A percentile compares a stretch with the other conserved stretches of the same genome.
phyloP scores from a whole-genome alignment of 2,113 vertebrate species.

The Cardinalis cardinalis region DNA sequence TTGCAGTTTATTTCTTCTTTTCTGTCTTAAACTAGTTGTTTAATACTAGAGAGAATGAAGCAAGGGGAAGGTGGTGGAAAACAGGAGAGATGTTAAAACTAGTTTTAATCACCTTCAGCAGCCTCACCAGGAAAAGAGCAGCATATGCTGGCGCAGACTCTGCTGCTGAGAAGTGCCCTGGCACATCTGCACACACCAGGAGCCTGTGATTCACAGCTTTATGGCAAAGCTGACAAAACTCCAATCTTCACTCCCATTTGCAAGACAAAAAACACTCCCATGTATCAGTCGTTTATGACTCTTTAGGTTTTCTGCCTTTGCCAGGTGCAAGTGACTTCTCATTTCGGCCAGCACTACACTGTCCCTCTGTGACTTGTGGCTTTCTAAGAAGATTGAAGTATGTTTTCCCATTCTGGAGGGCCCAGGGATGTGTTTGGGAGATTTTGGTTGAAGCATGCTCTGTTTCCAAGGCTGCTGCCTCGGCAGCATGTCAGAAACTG shows the following conservation, averaged over 20 bases:
- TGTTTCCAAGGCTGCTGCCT: neutral
- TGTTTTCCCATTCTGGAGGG: neutral
- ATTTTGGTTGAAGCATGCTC: neutral
- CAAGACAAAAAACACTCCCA: neutral
- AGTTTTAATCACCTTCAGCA: neutral
- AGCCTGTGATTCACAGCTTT: constrained; percentile 4
- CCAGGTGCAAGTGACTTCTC: constrained; percentile 38
- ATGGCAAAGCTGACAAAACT: neutral
- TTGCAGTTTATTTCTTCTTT: neutral
- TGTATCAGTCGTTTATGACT: constrained; percentile 14
- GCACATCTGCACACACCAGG: neutral
- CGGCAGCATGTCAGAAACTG: neutral
- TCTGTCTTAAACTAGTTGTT: neutral
- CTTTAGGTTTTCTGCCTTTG: neutral
- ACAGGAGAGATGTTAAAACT: neutral
- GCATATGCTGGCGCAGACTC: neutral
- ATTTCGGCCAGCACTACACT: neutral
- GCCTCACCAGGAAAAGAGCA: neutral
- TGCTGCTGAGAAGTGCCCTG: neutral
- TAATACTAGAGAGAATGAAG: neutral
- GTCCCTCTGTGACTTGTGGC: neutral
- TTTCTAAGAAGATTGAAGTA: neutral
- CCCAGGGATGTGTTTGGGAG: neutral
- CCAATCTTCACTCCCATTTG: neutral
- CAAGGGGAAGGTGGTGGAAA: neutral